These are phyloP conservation scores for Pterocles burchelli DNA, from an alignment of 2,113 vertebrate species.

Conservation along the genomic window DNA sequence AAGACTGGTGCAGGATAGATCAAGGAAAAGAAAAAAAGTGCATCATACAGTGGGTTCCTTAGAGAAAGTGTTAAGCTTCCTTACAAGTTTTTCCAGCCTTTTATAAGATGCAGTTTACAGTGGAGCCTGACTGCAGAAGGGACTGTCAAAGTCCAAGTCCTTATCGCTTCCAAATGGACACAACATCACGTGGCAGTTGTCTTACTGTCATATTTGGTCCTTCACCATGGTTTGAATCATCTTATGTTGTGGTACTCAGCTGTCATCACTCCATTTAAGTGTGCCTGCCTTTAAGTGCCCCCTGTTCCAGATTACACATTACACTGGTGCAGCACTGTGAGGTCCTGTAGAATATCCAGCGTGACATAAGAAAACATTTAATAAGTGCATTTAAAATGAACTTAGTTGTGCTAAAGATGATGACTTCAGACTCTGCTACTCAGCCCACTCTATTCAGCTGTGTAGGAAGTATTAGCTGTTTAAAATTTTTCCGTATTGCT, in stretches of 20 bases:
- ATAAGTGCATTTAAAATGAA: neutral
- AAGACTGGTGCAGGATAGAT: neutral
- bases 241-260: neutral
- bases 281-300: neutral
- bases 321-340: neutral
- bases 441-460: conserved; percentile 1
- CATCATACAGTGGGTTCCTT: neutral
- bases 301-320: neutral
- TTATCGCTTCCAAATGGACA: neutral
- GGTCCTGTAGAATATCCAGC: neutral
- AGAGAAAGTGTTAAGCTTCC: neutral
- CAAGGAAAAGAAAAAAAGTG: neutral
- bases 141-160: neutral
- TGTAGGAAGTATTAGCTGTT: conserved; percentile 36
- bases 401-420: neutral
- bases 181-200: neutral
- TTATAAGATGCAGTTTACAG: neutral
- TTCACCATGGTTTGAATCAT: neutral
- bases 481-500: conserved; percentile 48
- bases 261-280: neutral
- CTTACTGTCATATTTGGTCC: neutral
- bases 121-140: neutral
- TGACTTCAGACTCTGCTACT: neutral
- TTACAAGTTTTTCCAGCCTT: neutral
- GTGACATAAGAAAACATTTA: neutral